Base-by-base conservation (phyloP, 37 sponge, comb jelly and placozoan species). In the Eunapius fragilis region DNA sequence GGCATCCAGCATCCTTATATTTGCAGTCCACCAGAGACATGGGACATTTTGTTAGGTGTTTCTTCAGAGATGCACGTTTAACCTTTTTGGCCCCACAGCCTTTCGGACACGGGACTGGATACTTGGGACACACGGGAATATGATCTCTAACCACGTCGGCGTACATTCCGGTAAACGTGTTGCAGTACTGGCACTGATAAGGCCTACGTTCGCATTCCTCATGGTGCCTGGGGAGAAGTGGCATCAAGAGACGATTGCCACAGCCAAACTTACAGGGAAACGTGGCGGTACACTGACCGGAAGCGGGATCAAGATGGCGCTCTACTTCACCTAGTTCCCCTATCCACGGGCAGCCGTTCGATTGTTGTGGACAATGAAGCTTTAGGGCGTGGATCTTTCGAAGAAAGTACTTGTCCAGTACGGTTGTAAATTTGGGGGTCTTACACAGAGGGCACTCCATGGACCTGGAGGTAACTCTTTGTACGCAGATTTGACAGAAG, bases 311-410 rank as follows among this genome's bases (percentile, higher is more conserved):
- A 13, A 77, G 11, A 37, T 91, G 92, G 2, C 74, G 26, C 38
- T 78, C 41, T 25, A 79, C 38, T 10, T 37, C 36, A 31, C 84
- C 84, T 31, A 91, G 74, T 11, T 31, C 41, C 28, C 89, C 92
- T 25, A 48, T 33, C 92, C 92, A 92, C 67, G 5, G 31, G 50
- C 92, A 92, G 6, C 92, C 92, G 26, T 69, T 31, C 34, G 34
- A 32, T 23, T 30, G 76, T 23, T 92, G 80, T 10, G 81, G 85
- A 69, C 92, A 92, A 36, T 38, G 30, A 36, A 92, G 82, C 11
- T 82, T 69, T 23, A 92, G 76, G 10, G 37, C 78, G 33, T 79
- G 80, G 25, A 88, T 35, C 70, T 70, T 70, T 4, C 89, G 50
- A 3, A 22, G 79, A 68, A 70, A 78, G 35, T 38, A 45, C 32